phyloP scores from a whole-genome alignment of 2,888 invertebrate genomes.

The Pseudococcus viburni region DNA sequence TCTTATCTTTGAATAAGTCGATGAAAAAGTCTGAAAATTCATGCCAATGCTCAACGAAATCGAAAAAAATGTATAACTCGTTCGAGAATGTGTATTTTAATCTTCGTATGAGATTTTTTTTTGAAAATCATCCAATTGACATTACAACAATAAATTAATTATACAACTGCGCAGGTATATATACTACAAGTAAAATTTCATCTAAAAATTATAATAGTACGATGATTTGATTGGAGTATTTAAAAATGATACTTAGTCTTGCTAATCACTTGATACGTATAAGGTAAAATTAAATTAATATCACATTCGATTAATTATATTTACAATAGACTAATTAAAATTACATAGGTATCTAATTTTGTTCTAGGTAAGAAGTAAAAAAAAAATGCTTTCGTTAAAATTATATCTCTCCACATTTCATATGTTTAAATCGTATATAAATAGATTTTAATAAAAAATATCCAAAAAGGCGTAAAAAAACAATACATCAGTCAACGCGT shows the following conservation, averaged over 20 bases:
- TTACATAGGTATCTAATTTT: not conserved
- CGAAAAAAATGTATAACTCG: no score
- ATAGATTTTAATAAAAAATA: no score
- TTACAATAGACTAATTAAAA: conserved; percentile 14
- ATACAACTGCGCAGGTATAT: not conserved
- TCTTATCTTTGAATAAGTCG: no score
- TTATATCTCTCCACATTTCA: no score
- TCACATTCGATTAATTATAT: conserved; percentile 63
- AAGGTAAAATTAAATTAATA: conserved; percentile 62
- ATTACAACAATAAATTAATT: conserved; percentile 61
- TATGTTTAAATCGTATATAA: no score
- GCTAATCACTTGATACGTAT: conserved; percentile 50
- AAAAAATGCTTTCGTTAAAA: not conserved
- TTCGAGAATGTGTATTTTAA: not conserved
- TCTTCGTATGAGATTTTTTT: not conserved
- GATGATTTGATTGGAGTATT: conserved; percentile 55
- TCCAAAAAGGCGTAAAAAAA: no score
- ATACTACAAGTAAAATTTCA: conserved; percentile 17
- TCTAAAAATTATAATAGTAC: not conserved
- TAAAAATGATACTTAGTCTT: conserved; percentile 5
- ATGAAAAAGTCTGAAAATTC: no score
- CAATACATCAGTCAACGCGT: no score
- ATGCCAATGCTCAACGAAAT: no score
- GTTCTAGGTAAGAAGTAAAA: not conserved
- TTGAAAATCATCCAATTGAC: conserved; percentile 17